A percentile compares a stretch with the other conserved stretches of the same genome.
Evolutionary conservation across 2,888 invertebrate genomes (phyloP).

Genomic region (Minunthozetes semirufus): DNA sequence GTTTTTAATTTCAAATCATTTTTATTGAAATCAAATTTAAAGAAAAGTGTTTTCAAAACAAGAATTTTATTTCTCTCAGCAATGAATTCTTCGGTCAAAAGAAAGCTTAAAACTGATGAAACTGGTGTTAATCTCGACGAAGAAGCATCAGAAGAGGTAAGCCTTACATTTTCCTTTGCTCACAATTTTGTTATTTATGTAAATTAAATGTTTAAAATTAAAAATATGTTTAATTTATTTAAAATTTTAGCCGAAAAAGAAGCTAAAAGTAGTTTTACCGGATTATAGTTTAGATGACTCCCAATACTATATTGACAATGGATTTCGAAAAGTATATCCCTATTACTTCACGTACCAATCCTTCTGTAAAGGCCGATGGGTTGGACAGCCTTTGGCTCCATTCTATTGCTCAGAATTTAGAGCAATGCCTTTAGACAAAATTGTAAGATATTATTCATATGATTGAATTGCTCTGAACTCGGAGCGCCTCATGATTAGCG

Average conservation of each 20-base stretch:
- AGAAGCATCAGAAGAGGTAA: background rate
- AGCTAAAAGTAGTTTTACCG: background rate
- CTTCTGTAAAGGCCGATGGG: conserved; percentile 93
- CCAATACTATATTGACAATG: conserved; percentile 90
- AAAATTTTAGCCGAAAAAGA: background rate
- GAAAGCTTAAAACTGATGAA: background rate
- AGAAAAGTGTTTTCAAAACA: background rate
- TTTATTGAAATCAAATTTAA: no score
- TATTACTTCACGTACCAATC: conserved; percentile 95
- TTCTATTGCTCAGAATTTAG: conserved; percentile 88
- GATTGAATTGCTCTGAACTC: no score
- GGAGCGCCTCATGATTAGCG: no score
- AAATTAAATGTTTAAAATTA: no score
- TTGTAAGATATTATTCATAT: conserved; percentile 51
- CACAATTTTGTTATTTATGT: no score
- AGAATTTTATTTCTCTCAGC: background rate
- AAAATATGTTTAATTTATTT: no score
- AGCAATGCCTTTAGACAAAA: conserved; percentile 86
- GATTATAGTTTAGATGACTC: conserved; percentile 59
- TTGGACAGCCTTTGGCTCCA: conserved; percentile 82
- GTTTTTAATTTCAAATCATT: background rate
- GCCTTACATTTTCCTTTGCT: background rate
- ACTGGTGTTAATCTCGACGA: background rate
- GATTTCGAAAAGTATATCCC: conserved; percentile 89
- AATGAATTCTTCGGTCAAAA: conserved; percentile 4